These are phyloP conservation scores for Catocala sponsa DNA, from an alignment of 2,888 invertebrate genomes.

Conservation along the genomic window DNA sequence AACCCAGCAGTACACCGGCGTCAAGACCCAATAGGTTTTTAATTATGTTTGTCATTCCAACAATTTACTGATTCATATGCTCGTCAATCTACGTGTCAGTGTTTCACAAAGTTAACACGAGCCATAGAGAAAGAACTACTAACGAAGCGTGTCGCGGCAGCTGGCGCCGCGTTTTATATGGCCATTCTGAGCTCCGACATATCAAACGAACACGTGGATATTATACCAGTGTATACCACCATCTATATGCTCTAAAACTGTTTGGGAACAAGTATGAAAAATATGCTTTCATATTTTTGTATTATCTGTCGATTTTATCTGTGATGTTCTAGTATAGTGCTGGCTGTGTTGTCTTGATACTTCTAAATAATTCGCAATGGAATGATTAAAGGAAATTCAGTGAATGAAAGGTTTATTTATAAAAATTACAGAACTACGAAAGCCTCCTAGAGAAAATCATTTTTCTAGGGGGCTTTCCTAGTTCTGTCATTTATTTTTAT, in stretches of 20 bases:
- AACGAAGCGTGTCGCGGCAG: slow-evolving; percentile 68
- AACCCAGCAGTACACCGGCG: no score
- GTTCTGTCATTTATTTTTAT: no score
- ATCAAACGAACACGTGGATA: slow-evolving; percentile 57
- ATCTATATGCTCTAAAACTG: slow-evolving; percentile 5
- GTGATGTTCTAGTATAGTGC: background rate
- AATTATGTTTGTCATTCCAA: no score
- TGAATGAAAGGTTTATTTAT: no score
- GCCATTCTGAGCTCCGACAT: slow-evolving; percentile 56
- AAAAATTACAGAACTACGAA: no score
- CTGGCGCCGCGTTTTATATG: slow-evolving; percentile 69
- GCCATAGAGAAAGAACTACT: slow-evolving; percentile 65
- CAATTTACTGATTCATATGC: background rate
- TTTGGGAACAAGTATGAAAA: slow-evolving; percentile 19
- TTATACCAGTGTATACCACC: slow-evolving; percentile 45
- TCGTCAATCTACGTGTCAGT: slow-evolving; percentile 14
- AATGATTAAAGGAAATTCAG: no score
- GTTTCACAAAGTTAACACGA: slow-evolving; percentile 39
- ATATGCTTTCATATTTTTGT: background rate
- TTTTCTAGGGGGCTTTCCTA: no score
- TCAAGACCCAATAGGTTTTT: no score
- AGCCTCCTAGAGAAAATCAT: no score
- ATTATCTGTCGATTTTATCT: background rate
- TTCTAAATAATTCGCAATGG: no score
- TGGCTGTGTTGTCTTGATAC: no score